Evolutionary conservation across 2,113 vertebrate genomes (phyloP).

Genomic region (Indri indri): DNA sequence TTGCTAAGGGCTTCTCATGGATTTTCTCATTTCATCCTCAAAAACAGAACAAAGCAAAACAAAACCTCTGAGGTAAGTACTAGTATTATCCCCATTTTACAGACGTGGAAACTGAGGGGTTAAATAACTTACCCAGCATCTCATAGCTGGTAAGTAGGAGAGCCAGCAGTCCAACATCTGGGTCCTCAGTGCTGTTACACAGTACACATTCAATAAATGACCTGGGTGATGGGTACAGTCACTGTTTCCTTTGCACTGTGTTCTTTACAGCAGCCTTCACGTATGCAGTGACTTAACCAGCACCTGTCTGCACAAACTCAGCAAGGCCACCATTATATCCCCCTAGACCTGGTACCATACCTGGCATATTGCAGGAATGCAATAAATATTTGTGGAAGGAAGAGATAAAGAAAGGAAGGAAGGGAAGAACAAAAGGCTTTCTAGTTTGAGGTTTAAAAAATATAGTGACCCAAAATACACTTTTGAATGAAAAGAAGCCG

Average conservation of each 20-base stretch:
- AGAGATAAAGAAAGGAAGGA: neutral
- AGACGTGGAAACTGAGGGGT: constrained; percentile 59
- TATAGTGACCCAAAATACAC: neutral
- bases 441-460: constrained; percentile 27
- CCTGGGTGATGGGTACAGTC: neutral
- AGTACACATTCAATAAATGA: neutral
- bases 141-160: neutral
- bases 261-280: neutral
- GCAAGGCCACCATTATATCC: neutral
- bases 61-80: neutral
- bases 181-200: neutral
- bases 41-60: neutral
- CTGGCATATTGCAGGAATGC: neutral
- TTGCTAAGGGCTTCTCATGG: constrained; percentile 52
- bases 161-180: neutral
- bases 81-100: constrained; percentile 56
- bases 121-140: neutral
- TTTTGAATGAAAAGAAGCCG: neutral
- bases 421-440: neutral
- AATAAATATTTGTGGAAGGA: neutral
- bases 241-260: neutral
- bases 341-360: neutral
- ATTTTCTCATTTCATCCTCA: constrained; percentile 57
- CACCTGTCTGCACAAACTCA: neutral
- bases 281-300: neutral